Evolutionary conservation across 2,888 invertebrate species (phyloP).

Genomic region (Andrena minutula): DNA sequence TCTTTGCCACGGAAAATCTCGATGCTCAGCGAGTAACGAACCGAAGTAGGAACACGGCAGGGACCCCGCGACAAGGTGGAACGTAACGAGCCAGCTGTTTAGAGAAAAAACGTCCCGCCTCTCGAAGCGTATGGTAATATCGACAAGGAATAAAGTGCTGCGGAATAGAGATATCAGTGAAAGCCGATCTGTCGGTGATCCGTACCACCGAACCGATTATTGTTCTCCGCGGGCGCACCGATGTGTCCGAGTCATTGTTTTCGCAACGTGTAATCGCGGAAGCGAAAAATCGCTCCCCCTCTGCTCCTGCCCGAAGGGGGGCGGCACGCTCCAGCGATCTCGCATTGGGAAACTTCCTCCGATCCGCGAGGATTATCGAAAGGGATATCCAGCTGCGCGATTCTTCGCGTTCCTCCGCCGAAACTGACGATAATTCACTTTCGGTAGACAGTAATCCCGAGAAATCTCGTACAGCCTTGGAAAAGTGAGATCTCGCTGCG

Average conservation of each 20-base stretch:
- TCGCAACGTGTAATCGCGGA: constrained; percentile 65
- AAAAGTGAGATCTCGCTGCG: constrained; percentile 8
- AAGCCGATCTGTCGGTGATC: constrained; percentile 62
- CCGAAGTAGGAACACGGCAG: constrained; percentile 17
- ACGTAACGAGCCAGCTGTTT: constrained; percentile 54
- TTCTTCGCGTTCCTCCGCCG: constrained; percentile 43
- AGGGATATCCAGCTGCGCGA: constrained; percentile 66
- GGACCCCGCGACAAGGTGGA: constrained; percentile 45
- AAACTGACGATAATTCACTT: constrained; percentile 46
- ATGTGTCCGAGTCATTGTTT: constrained; percentile 57
- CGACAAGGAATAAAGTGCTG: constrained; percentile 47
- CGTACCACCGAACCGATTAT: constrained; percentile 53
- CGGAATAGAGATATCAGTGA: constrained; percentile 70
- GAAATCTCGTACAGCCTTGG: constrained; percentile 22
- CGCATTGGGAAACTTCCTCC: constrained; percentile 53
- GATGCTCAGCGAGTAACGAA: constrained; percentile 42
- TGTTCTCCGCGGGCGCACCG: constrained; percentile 37
- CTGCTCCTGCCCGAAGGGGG: constrained; percentile 12
- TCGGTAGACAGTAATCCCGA: constrained; percentile 26
- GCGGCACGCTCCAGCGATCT: constrained; percentile 53
- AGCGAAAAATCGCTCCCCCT: constrained; percentile 57
- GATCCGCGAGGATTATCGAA: constrained; percentile 62
- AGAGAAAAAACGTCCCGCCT: constrained; percentile 46
- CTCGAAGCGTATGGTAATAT: constrained; percentile 65
- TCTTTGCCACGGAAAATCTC: constrained; percentile 18